Base-by-base conservation (phyloP, 2,113 vertebrate species). In the Catagonus wagneri region DNA sequence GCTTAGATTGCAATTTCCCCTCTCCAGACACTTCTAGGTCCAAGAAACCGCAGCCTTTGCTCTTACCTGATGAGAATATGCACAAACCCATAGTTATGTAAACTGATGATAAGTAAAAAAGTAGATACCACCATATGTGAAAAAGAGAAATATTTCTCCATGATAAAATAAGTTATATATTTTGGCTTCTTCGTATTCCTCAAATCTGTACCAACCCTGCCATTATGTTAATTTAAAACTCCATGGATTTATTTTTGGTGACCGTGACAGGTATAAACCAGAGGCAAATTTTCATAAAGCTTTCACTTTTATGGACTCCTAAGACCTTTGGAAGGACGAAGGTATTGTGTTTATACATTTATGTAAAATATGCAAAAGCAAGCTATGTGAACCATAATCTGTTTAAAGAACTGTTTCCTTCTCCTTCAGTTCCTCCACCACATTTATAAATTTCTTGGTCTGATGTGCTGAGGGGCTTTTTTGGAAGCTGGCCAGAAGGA, bases 21-120 rank as follows among this genome's bases (percentile, higher is more conserved):
- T 17, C 6, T 83, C 1, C 3, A 50, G 3, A 2, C 23, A 90
- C 7, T 11, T 54, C 1, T 2, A 36, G 23, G 4, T 12, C 7
- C 22, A 81, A 27, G 4, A 68, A 13, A 56, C 2, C 44, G 32
- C 29, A 6, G 7, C 29, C 2, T 69, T 81, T 79, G 4, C 29
- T 12, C 2, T 83, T 60, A 68, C 11, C 11, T 27, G 17, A 65
- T 52, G 68, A 3, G 69, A 10, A 3, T 39, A 58, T 50, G 34
- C 2, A 32, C 2, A 34, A 4, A 75, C 0, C 5, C 36, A 0
- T 68, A 74, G n/a, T 66, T 61, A 65, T 29, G 7, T 34, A 79
- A 83, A 56, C 3, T 86, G 20, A 8, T 83, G 17, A 72, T 17
- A 78, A 75, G 27, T 22, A 19, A 54, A 92, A 86, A 6, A 76